phyloP scores from a whole-genome alignment of 2,888 invertebrate genomes.

The Zeuzera pyrina region DNA sequence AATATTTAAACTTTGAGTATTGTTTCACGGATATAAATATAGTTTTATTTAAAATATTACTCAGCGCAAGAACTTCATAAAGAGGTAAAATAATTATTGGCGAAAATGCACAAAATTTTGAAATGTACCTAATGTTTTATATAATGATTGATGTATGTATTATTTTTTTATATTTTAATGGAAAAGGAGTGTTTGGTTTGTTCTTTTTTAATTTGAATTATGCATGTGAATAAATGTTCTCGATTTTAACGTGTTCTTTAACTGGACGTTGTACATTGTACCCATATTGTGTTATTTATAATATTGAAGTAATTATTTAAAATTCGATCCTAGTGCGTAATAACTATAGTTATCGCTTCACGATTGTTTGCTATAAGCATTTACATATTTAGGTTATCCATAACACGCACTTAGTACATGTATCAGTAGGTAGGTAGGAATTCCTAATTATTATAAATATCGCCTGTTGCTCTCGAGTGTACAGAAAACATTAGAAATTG shows the following conservation, averaged over 20 bases:
- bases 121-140: neutral
- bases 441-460: slow-evolving; percentile 9
- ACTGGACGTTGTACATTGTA: neutral
- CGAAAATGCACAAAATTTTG: too few species aligned
- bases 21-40: too few species aligned
- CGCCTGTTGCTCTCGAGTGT: slow-evolving; percentile 13
- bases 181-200: slow-evolving; percentile 56
- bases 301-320: neutral
- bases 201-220: slow-evolving; percentile 53
- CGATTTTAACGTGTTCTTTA: slow-evolving; percentile 11
- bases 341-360: too few species aligned
- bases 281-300: neutral
- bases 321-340: too few species aligned
- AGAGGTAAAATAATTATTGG: too few species aligned
- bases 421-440: slow-evolving; percentile 14
- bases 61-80: too few species aligned
- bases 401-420: slow-evolving; percentile 6
- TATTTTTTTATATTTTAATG: slow-evolving; percentile 5
- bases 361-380: neutral
- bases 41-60: too few species aligned
- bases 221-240: slow-evolving; percentile 72
- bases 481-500: slow-evolving; percentile 7
- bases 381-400: neutral
- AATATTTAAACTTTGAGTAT: too few species aligned
- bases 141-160: slow-evolving; percentile 1